Base-by-base conservation (phyloP, 2,797 vertebrate genomes). In the Erpetoichthys calabaricus region DNA sequence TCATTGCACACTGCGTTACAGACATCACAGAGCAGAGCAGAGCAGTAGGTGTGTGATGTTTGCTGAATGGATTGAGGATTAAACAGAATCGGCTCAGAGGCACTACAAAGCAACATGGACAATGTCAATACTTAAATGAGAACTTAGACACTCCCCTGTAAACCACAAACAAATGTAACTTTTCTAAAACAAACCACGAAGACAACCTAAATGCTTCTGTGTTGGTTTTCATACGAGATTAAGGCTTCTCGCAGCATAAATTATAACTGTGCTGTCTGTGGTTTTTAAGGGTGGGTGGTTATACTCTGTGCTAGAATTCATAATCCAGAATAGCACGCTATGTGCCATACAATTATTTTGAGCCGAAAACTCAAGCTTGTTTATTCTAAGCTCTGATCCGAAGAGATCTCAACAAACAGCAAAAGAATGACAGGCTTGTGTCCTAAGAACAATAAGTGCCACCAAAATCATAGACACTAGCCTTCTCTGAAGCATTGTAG, bases 141-240 rank as follows among this genome's bases (percentile, higher is more conserved):
- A 8, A 54, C 44, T 5, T 3, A 54, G 53, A 42, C 53, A 42
- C 53, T 42, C 53, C 53, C 53, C 44, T 54, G 53, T 54, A 54
- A 54, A 54, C 10, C 53, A 4, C 42, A 54, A 42, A 42, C 7
- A 25, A 54, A 54, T 41, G 41, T 7, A 42, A 54, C 10, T 42
- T 42, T 6, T 54, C 53, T 54, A 42, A 42, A 43, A 42, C 51
- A 47, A 45, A n/a, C 3, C 43, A 45, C 41, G 4, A 41, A 25
- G 51, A 25, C 7, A 42, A 59, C 53, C 57, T 53, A 45, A 53
- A 46, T 42, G 44, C 3, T 41, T 52, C 10, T 45, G 3, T 46
- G 44, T 51, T 53, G 51, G 44, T 47, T 8, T 53, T 53, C 57
- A 46, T 59, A 59, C 44, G 42, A n/a, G n/a, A n/a, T 10, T 59